Percentiles rank a stretch among this genome's conserved stretches.
phyloP scores from a whole-genome alignment of 2,888 invertebrate genomes.

The Germaria angustata region DNA sequence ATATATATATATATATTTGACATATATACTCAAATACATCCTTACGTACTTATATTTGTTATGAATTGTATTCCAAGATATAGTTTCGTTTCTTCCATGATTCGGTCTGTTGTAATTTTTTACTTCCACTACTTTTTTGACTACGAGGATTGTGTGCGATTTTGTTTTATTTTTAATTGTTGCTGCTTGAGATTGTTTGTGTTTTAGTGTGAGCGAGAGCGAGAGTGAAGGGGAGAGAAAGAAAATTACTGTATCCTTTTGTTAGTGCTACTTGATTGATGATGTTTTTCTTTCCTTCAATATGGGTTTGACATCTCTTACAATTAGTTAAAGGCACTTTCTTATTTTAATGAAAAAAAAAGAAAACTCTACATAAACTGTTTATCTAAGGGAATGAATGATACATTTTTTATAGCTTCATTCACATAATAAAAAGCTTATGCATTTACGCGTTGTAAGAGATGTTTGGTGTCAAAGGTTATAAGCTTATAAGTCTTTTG shows the following conservation, averaged over 20 bases:
- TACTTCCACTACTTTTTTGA: neutral
- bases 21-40: too few species aligned
- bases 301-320: neutral
- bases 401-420: constrained; percentile 6
- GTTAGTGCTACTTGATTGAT: constrained; percentile 33
- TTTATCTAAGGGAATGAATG: constrained; percentile 1
- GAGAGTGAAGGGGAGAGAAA: neutral
- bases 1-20: too few species aligned
- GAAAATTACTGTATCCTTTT: constrained; percentile 5
- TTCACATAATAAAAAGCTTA: neutral
- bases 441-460: constrained; percentile 10
- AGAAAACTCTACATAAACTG: constrained; percentile 1
- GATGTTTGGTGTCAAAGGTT: constrained; percentile 53
- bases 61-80: constrained; percentile 24
- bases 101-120: constrained; percentile 22
- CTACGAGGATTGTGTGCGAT: neutral
- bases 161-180: constrained; percentile 12
- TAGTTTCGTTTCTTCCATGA: constrained; percentile 22
- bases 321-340: neutral
- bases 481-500: constrained; percentile 57
- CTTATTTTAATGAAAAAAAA: neutral
- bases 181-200: neutral
- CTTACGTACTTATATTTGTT: neutral
- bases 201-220: neutral
- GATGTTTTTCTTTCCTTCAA: neutral